A percentile compares a stretch with the other conserved stretches of the same genome.
Evolutionary conservation across 2,797 vertebrate species (phyloP).

Genomic region (Cirrhinus molitorella): DNA sequence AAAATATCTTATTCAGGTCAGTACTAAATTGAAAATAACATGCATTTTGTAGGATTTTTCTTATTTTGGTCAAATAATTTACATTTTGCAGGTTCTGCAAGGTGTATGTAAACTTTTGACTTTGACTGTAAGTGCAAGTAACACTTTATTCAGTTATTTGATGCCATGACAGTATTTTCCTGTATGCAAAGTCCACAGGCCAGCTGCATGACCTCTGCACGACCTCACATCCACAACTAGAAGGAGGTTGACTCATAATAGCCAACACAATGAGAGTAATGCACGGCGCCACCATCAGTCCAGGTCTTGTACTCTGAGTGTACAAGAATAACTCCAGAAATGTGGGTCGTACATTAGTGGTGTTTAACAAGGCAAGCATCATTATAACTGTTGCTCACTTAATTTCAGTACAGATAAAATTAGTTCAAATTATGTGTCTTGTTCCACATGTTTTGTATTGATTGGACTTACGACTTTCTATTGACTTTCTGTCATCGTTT

Average conservation of each 20-base stretch:
- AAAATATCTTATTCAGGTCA: too few species aligned
- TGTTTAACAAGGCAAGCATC: neutral
- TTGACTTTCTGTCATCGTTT: neutral
- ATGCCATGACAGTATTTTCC: slow-evolving; percentile 3
- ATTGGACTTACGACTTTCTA: neutral
- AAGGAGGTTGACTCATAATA: neutral
- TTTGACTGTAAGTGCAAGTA: neutral
- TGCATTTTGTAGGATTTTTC: too few species aligned
- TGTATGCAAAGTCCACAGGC: neutral
- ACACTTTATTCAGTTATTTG: neutral
- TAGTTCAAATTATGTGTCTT: neutral
- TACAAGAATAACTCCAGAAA: neutral
- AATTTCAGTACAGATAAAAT: neutral
- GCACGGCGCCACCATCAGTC: slow-evolving; percentile 55
- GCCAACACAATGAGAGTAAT: neutral
- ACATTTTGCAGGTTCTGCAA: too few species aligned
- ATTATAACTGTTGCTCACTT: neutral
- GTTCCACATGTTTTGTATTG: neutral
- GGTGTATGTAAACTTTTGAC: too few species aligned
- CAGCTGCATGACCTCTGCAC: slow-evolving; percentile 10
- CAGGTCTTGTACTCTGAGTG: neutral
- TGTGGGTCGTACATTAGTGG: neutral
- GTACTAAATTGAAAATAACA: too few species aligned
- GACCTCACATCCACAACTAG: slow-evolving; percentile 18
- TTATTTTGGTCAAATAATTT: too few species aligned